phyloP scores from a whole-genome alignment of 2,113 vertebrate genomes.

The Solenodon paradoxus region DNA sequence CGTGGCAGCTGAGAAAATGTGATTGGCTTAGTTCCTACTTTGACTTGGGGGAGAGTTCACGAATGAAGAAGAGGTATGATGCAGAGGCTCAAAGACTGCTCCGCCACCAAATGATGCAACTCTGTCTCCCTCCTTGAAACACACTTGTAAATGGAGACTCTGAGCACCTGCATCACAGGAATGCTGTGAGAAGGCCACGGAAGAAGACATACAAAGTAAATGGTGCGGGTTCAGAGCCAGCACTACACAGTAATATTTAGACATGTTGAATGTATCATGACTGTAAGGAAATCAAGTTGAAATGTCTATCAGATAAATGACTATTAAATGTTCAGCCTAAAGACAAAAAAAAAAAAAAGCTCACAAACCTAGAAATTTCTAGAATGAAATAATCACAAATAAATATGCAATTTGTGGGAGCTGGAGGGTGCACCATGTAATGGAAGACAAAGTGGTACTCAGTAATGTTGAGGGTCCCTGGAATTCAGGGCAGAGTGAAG shows the following conservation, averaged over 20 bases:
- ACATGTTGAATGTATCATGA: neutral
- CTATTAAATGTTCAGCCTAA: neutral
- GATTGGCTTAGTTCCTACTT: neutral
- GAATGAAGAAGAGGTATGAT: too few species aligned
- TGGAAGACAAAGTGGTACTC: too few species aligned
- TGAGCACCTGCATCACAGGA: neutral
- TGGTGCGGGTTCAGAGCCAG: neutral
- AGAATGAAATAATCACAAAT: neutral
- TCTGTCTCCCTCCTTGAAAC: neutral
- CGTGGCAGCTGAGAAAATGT: neutral
- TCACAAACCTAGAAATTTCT: neutral
- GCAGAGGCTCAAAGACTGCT: neutral
- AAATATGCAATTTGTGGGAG: neutral
- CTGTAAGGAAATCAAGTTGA: neutral
- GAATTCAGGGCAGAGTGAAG: neutral
- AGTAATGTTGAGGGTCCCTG: neutral
- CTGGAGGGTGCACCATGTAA: too few species aligned
- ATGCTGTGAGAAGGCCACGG: too few species aligned
- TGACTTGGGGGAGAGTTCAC: too few species aligned
- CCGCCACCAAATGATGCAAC: accelerated
- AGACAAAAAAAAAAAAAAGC: neutral
- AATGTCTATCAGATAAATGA: neutral
- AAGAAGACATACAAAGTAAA: neutral
- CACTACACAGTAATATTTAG: neutral
- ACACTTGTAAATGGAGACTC: neutral